Evolutionary conservation across 2,113 vertebrate genomes (phyloP), one percentile per base, ranked within the genome.

Genomic region (Lonchura striata): DNA sequence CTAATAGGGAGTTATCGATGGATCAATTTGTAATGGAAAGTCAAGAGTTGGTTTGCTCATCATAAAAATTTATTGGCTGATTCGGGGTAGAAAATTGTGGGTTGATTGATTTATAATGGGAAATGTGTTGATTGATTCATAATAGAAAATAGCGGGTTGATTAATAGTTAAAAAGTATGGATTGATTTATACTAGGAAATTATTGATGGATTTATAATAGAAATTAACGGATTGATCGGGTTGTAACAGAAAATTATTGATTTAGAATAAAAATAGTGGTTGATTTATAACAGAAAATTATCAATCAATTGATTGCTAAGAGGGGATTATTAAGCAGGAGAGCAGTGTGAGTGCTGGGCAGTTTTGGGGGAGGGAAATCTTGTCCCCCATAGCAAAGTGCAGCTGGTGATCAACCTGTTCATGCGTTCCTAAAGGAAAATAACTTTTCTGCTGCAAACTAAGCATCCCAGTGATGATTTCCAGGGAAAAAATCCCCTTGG

Each of bases 401-500:
- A 52, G 74, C 82, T 23, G 74, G 6, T 31, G 4, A 13, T 46
- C 10, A 24, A 39, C n/a, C 57, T 16, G 3, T 12, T 42, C 11
- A 0, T 7, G 6, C 13, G 1, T 28, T 57, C 42, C 3, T 54
- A 4, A 54, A 35, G 16, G 33, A 64, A 77, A 69, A 60, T 0
- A 53, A 90, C 68, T 72, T 68, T 53, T 23, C 24, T 9, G 6
- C 9, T 20, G 66, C 0, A 7, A 52, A 12, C 42, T 4, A 0
- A 71, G 22, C 33, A 13, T n/a, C 28, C 30, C 76, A 8, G 1
- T 3, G 25, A 30, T 4, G 31, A 57, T 53, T 90, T 53, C 72
- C n/a, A 33, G 72, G 72, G 30, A 2, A 20, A 53, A 1, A 23
- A 2, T 0, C 1, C 1, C 0, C 17, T 10, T 4, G 46, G 41